These are phyloP conservation scores for Rhyacichthys aspro DNA, from an alignment of 2,797 vertebrate genomes.

Conservation along the genomic window DNA sequence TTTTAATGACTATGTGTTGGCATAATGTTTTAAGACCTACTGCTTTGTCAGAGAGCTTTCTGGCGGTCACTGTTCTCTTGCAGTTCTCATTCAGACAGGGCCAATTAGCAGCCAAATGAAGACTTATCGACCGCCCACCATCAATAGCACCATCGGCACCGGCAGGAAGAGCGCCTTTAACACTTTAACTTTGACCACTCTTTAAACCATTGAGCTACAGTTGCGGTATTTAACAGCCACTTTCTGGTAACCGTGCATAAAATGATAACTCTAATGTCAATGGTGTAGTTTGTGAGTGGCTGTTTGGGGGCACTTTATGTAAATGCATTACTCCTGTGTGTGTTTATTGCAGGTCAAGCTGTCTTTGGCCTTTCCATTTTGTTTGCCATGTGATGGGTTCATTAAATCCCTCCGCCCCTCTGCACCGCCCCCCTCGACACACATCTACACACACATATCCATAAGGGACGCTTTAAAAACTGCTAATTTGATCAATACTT, in stretches of 20 bases:
- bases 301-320: constrained; percentile 15
- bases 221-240: not conserved
- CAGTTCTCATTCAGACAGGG: constrained; percentile 24
- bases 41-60: no score
- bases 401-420: constrained; percentile 71
- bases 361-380: constrained; percentile 85
- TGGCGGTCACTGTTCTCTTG: no score
- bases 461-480: constrained; percentile 90
- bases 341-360: constrained; percentile 78
- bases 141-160: constrained; percentile 14
- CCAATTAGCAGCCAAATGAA: constrained; percentile 47
- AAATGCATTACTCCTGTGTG: constrained; percentile 11
- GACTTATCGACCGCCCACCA: constrained; percentile 30
- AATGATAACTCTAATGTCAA: not conserved
- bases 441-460: constrained; percentile 41
- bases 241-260: not conserved
- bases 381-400: constrained; percentile 91
- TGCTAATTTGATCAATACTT: constrained; percentile 99
- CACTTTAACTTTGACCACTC: no score
- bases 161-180: not conserved
- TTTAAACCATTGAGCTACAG: no score
- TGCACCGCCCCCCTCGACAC: constrained; percentile 1
- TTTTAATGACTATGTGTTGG: no score
- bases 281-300: not conserved
- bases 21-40: no score